Base-by-base conservation (phyloP, 2,888 invertebrate species). In the Anoplius nigerrimus region DNA sequence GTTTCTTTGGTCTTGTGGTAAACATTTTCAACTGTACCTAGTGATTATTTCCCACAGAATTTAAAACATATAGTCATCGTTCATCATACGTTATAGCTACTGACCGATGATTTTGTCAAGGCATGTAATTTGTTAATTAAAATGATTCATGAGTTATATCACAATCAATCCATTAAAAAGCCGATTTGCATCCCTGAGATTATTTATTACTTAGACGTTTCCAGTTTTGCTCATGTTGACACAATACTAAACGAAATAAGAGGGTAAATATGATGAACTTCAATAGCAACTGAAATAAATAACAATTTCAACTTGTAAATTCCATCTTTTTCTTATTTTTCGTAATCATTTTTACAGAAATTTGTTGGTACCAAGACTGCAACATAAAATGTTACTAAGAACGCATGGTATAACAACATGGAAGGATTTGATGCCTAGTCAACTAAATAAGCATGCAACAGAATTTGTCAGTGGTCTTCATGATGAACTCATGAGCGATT, bases 1-100 rank as follows among this genome's bases (percentile, higher is more conserved):
- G 89, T 60, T 84, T 87, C 61, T 88, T 86, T 75, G 81, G 79
- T 13, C 79, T 84, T n/a, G 82, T 84, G 72, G 86, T 88, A 74
- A 70, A 18, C 15, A 43, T 51, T 52, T 45, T 45, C 13, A 27
- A 52, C 11, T 4, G 20, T 21, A 21, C 11, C 2, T 21, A 4
- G 3, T 20, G 6, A 45, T 20, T 43, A 57, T 42, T 45, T 2
- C 45, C 2, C 20, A 16, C n/a, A 45, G 6, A 24, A 6, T 20
- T 8, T 63, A 27, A 24, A 48, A 34, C 16, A 51, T n/a, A 4
- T 24, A 6, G 24, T 45, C 16, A 20, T 53, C 2, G 61, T 54
- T n/a, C 13, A 54, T 57, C 20, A n/a, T 27, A 34, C 57, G 22
- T 68, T 69, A 48, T 16, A 86, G 86, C 55, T 85, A 57, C 66